phyloP scores from a whole-genome alignment of 23 tunicate genomes.

The Aplidium turbinatum region DNA sequence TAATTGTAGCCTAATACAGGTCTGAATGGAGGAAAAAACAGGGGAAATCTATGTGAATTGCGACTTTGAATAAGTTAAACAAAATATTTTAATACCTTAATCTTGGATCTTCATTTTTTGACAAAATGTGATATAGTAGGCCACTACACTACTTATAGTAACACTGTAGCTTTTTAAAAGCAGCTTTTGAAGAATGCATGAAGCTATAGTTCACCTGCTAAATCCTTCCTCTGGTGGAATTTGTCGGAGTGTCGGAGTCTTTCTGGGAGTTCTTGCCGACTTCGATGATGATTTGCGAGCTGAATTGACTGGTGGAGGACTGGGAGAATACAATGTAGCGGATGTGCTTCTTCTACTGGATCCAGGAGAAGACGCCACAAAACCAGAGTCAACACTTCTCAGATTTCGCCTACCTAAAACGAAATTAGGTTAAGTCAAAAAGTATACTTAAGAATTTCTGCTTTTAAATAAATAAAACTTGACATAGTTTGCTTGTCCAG shows the following conservation, averaged over 20 bases:
- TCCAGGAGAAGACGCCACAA: slow-evolving; percentile 44
- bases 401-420: slow-evolving; percentile 25
- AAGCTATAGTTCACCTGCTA: background rate
- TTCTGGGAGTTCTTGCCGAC: background rate
- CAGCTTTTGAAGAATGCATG: background rate
- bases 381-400: slow-evolving; percentile 58
- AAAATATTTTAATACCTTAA: no score
- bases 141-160: no score
- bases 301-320: slow-evolving; percentile 10
- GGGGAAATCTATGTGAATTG: no score
- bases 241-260: slow-evolving; percentile 20
- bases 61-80: no score
- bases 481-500: no score
- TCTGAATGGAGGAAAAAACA: no score
- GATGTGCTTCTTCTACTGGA: slow-evolving; percentile 26
- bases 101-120: no score
- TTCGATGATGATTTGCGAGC: background rate
- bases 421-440: no score
- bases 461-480: background rate
- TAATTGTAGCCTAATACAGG: no score
- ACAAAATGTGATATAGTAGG: no score
- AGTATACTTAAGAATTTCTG: background rate
- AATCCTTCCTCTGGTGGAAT: slow-evolving; percentile 11
- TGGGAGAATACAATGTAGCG: slow-evolving; percentile 14
- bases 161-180: background rate